A percentile compares a stretch with the other conserved stretches of the same genome.
phyloP scores from a whole-genome alignment of 2,113 vertebrate genomes.

The Empidonax traillii region DNA sequence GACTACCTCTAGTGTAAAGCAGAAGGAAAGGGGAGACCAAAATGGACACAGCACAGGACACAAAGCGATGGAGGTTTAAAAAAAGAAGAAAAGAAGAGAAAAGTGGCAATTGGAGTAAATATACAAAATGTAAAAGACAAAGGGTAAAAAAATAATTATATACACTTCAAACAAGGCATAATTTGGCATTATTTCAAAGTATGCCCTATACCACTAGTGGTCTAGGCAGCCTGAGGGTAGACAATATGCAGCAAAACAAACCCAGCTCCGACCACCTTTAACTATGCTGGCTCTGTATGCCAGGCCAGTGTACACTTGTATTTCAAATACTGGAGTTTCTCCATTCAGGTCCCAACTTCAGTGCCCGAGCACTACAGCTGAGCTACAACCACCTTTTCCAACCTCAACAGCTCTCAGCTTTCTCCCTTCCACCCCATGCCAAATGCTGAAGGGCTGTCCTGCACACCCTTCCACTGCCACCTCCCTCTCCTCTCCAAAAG shows the following conservation, averaged over 20 bases:
- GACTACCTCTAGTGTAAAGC: background rate
- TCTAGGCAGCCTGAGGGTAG: background rate
- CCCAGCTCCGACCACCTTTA: too few species aligned
- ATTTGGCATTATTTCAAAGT: background rate
- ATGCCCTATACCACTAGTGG: background rate
- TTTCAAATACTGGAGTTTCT: background rate
- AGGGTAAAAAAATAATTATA: fast-evolving
- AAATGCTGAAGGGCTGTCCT: background rate
- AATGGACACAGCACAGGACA: background rate
- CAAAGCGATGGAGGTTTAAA: background rate
- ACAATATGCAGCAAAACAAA: background rate
- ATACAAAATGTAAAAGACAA: background rate
- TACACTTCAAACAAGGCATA: background rate
- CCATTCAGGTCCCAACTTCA: background rate
- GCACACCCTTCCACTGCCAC: background rate
- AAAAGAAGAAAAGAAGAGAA: background rate
- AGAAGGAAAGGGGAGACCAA: background rate
- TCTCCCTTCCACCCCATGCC: background rate
- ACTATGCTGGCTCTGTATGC: fast-evolving
- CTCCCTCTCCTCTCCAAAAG: background rate
- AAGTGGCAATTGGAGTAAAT: background rate
- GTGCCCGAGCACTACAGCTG: background rate
- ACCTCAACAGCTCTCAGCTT: background rate
- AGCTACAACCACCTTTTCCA: background rate
- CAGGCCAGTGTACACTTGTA: background rate